These are phyloP conservation scores for Micoletzkya japonica DNA, from an alignment of 2,888 invertebrate species.

Conservation along the genomic window DNA sequence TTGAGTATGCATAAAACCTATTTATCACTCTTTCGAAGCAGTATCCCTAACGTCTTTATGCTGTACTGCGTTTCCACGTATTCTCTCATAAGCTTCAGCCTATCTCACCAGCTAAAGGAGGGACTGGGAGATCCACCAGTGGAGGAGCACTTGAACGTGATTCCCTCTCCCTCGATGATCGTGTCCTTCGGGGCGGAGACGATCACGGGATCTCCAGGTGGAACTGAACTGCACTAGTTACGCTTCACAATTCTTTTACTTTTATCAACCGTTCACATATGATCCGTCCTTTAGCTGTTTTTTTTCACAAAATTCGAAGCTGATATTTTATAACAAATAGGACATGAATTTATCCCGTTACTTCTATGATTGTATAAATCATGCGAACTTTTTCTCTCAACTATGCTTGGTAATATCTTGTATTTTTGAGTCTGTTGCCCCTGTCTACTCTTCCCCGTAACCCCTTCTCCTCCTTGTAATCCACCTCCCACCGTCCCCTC, in stretches of 20 bases:
- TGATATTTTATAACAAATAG: neutral
- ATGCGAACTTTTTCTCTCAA: neutral
- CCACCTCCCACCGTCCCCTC: too few species aligned
- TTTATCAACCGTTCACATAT: neutral
- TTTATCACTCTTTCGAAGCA: neutral
- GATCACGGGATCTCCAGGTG: conserved; percentile 53
- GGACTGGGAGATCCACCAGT: conserved; percentile 60
- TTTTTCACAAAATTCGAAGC: neutral
- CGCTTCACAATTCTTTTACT: neutral
- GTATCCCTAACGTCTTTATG: neutral
- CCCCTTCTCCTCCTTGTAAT: conserved; percentile 1
- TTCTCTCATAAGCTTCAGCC: conserved; percentile 4
- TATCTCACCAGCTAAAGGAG: conserved; percentile 35
- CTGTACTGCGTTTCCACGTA: neutral
- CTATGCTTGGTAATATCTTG: neutral
- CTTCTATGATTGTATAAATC: neutral
- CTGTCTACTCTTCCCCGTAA: neutral
- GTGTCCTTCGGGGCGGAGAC: conserved; percentile 44
- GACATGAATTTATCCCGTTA: neutral
- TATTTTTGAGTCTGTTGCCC: neutral
- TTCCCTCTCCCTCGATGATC: conserved; percentile 53
- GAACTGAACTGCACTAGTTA: conserved; percentile 59
- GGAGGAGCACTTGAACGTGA: conserved; percentile 54
- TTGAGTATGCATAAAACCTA: neutral
- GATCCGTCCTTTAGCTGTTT: neutral